phyloP scores from a whole-genome alignment of 2,113 vertebrate genomes.

The Fukomys damarensis region DNA sequence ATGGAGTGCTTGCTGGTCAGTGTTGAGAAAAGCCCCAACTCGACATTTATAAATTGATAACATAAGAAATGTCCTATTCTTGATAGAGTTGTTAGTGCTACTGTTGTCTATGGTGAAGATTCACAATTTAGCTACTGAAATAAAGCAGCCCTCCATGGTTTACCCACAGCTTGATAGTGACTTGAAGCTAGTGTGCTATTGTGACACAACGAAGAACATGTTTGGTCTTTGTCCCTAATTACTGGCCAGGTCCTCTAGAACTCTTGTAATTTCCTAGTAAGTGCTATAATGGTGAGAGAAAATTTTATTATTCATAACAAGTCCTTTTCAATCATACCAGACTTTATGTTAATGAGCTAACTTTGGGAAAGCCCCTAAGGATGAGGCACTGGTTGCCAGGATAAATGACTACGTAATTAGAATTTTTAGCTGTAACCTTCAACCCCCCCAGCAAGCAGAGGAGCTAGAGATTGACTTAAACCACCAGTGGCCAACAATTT shows the following conservation, averaged over 20 bases:
- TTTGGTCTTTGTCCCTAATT: neutral
- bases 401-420: neutral
- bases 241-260: neutral
- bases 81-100: slow-evolving; percentile 78
- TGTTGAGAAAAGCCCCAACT: slow-evolving; percentile 65
- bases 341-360: neutral
- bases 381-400: neutral
- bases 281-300: neutral
- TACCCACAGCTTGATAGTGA: slow-evolving; percentile 7
- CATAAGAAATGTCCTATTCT: slow-evolving; percentile 73
- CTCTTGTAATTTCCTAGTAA: neutral
- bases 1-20: slow-evolving; percentile 74
- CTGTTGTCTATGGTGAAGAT: slow-evolving; percentile 55
- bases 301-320: neutral
- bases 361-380: neutral
- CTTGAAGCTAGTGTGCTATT: neutral
- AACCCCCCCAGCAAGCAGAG: neutral
- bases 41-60: slow-evolving; percentile 84
- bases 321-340: neutral
- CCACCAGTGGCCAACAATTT: neutral
- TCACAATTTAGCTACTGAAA: slow-evolving; percentile 75
- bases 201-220: neutral
- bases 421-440: neutral
- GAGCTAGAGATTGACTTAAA: neutral
- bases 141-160: neutral